Conservation (phyloP, 2,113 vertebrate genomes). For the Rhinolophus ferrumequinum region DNA sequence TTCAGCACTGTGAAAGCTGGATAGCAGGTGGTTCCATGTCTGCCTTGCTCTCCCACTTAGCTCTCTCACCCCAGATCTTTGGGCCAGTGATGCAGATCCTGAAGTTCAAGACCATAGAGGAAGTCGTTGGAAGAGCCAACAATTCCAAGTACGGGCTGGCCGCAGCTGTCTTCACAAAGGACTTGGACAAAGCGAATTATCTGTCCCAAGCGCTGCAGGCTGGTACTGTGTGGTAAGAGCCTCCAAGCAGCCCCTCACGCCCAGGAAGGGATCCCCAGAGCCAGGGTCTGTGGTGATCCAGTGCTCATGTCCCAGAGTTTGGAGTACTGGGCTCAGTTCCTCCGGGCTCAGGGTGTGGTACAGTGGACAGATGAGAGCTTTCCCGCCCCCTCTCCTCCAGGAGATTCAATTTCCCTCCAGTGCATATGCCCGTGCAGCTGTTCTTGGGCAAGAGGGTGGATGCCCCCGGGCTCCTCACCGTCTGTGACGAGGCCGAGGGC, state of each 20-base stretch:
- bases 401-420: not conserved
- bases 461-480: not conserved
- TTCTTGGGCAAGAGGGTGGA: not conserved
- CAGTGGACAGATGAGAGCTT: not conserved
- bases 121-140: constrained; percentile 95
- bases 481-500: not conserved
- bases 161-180: constrained; percentile 94
- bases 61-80: constrained; percentile 90
- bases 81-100: constrained; percentile 99
- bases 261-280: not conserved
- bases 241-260: not conserved
- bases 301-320: not conserved
- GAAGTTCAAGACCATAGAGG: constrained; percentile 95
- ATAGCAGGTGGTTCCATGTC: fast-evolving
- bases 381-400: not conserved
- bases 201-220: constrained; percentile 92
- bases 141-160: constrained; percentile 93
- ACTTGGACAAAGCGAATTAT: constrained; percentile 94
- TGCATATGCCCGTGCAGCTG: not conserved
- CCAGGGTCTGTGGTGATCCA: not conserved
- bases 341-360: not conserved
- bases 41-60: fast-evolving
- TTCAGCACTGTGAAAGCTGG: not conserved
- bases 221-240: constrained; percentile 95
- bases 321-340: not conserved